Evolutionary conservation across 2,797 vertebrate species (phyloP).

Genomic region (Eospalax fontanierii): DNA sequence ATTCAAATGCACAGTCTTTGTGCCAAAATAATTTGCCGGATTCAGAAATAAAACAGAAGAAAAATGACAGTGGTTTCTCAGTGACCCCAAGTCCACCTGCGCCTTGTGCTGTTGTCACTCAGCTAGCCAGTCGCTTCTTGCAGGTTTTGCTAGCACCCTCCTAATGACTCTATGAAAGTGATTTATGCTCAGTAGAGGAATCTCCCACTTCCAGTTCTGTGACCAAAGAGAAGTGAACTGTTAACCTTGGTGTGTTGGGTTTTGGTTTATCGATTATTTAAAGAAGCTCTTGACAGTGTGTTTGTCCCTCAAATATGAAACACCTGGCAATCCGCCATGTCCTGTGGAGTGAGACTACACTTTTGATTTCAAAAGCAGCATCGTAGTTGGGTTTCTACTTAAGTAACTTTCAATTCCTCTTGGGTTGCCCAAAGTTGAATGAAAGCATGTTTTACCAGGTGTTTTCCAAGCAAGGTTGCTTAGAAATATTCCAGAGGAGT

Average conservation of each 20-base stretch:
- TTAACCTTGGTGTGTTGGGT: slow-evolving; percentile 85
- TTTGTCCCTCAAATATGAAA: slow-evolving; percentile 88
- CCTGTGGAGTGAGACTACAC: slow-evolving; percentile 85
- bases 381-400: slow-evolving; percentile 86
- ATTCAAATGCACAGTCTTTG: background rate
- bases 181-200: slow-evolving; percentile 82
- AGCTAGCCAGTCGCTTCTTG: slow-evolving; percentile 73
- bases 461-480: slow-evolving; percentile 84
- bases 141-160: slow-evolving; percentile 76
- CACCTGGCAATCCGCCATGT: slow-evolving; percentile 88
- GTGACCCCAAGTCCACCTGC: slow-evolving; percentile 79
- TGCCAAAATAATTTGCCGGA: slow-evolving; percentile 85
- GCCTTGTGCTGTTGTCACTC: slow-evolving; percentile 77
- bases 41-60: slow-evolving; percentile 82
- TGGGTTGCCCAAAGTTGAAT: slow-evolving; percentile 81
- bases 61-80: slow-evolving; percentile 83
- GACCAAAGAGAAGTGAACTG: slow-evolving; percentile 85
- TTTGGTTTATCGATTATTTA: slow-evolving; percentile 90
- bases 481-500: slow-evolving; percentile 78
- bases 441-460: slow-evolving; percentile 88
- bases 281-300: slow-evolving; percentile 85
- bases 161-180: slow-evolving; percentile 77
- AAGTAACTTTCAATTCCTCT: slow-evolving; percentile 75
- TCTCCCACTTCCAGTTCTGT: slow-evolving; percentile 83
- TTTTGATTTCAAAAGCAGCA: slow-evolving; percentile 91